phyloP scores from a whole-genome alignment of 1,140 invertebrate species.

The Halictus rubicundus region DNA sequence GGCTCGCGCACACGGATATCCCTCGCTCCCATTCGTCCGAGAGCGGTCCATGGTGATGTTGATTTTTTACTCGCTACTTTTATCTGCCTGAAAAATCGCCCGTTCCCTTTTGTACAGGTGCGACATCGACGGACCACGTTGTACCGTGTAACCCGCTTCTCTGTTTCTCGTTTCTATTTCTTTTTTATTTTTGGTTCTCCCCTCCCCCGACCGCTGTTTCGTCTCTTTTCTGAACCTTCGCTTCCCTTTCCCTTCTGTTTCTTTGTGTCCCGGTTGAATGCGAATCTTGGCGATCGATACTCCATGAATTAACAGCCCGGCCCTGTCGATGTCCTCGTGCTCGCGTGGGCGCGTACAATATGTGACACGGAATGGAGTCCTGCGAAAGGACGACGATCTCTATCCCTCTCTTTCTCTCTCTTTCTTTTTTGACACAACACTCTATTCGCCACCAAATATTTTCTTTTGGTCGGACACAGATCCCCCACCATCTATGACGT shows the following conservation, averaged over 20 bases:
- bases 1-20: slow-evolving; percentile 45
- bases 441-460: neutral
- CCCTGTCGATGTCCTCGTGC: slow-evolving; percentile 16
- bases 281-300: slow-evolving; percentile 55
- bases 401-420: no score
- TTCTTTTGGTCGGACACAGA: neutral
- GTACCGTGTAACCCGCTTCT: slow-evolving; percentile 25
- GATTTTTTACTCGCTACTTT: slow-evolving; percentile 61
- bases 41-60: slow-evolving; percentile 33
- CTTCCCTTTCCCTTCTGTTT: neutral
- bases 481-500: neutral
- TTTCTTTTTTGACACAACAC: neutral
- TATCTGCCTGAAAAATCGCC: slow-evolving; percentile 62
- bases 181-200: neutral
- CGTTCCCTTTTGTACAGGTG: slow-evolving; percentile 52
- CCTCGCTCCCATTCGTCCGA: slow-evolving; percentile 46
- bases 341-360: neutral
- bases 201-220: neutral
- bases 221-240: slow-evolving; percentile 10
- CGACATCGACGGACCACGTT: slow-evolving; percentile 30
- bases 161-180: neutral
- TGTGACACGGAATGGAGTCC: neutral
- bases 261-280: slow-evolving; percentile 33
- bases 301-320: slow-evolving; percentile 58
- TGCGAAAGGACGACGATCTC: neutral